Evolutionary conservation across 2,888 invertebrate genomes (phyloP).

Genomic region (Matsumyia berberina): DNA sequence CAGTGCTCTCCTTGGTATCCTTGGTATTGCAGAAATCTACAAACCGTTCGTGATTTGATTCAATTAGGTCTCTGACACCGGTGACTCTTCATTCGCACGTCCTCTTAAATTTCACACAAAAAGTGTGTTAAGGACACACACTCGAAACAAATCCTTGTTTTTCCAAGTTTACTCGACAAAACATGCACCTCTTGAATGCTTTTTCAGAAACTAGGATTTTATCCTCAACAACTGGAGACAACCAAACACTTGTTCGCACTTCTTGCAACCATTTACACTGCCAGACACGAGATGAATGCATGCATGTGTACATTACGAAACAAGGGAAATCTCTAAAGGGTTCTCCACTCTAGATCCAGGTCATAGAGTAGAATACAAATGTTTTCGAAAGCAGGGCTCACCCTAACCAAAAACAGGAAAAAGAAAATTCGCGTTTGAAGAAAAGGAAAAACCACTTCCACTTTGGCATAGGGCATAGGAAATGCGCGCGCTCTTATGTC

Average conservation of each 20-base stretch:
- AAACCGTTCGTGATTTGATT: too few species aligned
- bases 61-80: too few species aligned
- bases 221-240: constrained; percentile 19
- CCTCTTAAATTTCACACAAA: background rate
- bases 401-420: constrained; percentile 55
- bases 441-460: constrained; percentile 62
- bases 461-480: constrained; percentile 34
- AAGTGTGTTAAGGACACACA: constrained; percentile 20
- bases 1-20: too few species aligned
- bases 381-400: constrained; percentile 12
- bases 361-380: constrained; percentile 58
- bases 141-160: background rate
- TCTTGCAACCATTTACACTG: constrained; percentile 12
- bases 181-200: constrained; percentile 1
- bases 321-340: constrained; percentile 33
- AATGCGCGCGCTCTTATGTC: constrained; percentile 34
- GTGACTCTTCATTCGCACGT: too few species aligned
- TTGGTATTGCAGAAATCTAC: too few species aligned
- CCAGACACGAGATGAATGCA: constrained; percentile 25
- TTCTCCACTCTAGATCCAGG: constrained; percentile 58
- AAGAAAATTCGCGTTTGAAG: constrained; percentile 36
- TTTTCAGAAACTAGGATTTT: constrained; percentile 32
- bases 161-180: constrained; percentile 28
- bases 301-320: constrained; percentile 37
- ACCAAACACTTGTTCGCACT: constrained; percentile 32